Evolutionary conservation across 2,113 vertebrate species (phyloP), one percentile per base, ranked within the genome.

Genomic region (Hyla sarda): DNA sequence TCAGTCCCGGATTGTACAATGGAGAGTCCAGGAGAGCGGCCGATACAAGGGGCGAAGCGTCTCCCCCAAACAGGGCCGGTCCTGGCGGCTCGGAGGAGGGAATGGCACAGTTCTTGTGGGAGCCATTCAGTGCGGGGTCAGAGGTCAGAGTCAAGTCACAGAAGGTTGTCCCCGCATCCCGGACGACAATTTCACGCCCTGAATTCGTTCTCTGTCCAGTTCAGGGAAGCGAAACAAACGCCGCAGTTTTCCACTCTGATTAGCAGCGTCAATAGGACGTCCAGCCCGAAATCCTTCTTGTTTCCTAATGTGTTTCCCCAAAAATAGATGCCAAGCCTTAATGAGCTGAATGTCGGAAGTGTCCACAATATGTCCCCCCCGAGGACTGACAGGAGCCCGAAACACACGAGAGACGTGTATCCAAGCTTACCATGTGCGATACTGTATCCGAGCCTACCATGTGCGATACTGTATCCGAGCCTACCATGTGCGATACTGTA

Each of bases 171-270:
- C 54, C 84, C 56, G 84, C 60, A 79, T 69, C 62, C 84, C 16
- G 83, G 75, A 56, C 58, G 76, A 80, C 83, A 86, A 86, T 86
- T 86, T 79, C 84, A 80, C 72, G 84, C 62, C 65, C 76, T 86
- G 84, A 86, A 80, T 86, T 80, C 69, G 84, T 25, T 69, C 84
- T 79, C 48, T 86, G 76, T 86, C 84, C 84, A 28, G 84, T 72
- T 5, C 84, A 80, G 65, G 74, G 34, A 78, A 85, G 83, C 74
- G 58, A 85, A 80, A 86, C 84, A 86, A 86, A 86, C 75, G 58
- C 30, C 21, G 48, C 62, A 72, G 62, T 86, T 85, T 85, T 80
- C 76, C 84, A 86, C 84, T 86, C 84, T 86, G 84, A 86, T 86
- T 86, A 86, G 76, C 84, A 86, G 56, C 76, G 54, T 86, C 84